Evolutionary conservation across 2,888 invertebrate genomes (phyloP), one percentile per base, ranked within the genome.

Genomic region (Leistus spinibarbis): DNA sequence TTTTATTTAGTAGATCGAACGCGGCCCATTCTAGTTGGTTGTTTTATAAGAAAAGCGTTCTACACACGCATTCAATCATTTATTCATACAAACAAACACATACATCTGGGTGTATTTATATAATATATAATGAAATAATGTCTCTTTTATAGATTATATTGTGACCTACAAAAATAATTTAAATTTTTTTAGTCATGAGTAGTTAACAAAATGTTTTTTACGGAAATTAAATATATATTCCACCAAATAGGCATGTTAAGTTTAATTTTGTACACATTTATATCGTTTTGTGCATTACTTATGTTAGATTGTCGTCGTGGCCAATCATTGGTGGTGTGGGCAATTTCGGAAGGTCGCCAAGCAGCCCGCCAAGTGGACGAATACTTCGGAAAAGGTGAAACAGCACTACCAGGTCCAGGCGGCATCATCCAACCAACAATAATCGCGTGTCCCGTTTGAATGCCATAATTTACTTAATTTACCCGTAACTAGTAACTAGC

Each of bases 251-350:
- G 53, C 10, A 53, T 53, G 7, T 53, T 53, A 53, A 10, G 7
- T 10, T 53, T 10, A 53, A 10, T 10, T 10, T 7, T 10, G 10
- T 53, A 10, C 10, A 10, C 10, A 53, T 7, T 53, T 53, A 10
- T 53, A 53, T 53, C 9, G 7, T 53, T 40, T 40, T 40, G 5
- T 40, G 40, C 10, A 13, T 40, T 40, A 40, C 13, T 40, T 78
- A 75, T 81, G 84, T 78, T 84, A 96, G 99, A 99, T 89, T 99
- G 99, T 85, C 93, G 98, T 53, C 92, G 99, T 80, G 99, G 99
- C n/a, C 99, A 99, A 84, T 98, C 98, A 0, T 88, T 99, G 75
- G 98, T 99, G 3, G 99, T 99, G 7, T 99, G 98, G 96, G 99
- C 99, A 19, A 99, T 99, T 78, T 90, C 95, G 0, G 99, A 99